phyloP scores from a whole-genome alignment of 2,113 vertebrate species.

The Gorsachius goisagi region DNA sequence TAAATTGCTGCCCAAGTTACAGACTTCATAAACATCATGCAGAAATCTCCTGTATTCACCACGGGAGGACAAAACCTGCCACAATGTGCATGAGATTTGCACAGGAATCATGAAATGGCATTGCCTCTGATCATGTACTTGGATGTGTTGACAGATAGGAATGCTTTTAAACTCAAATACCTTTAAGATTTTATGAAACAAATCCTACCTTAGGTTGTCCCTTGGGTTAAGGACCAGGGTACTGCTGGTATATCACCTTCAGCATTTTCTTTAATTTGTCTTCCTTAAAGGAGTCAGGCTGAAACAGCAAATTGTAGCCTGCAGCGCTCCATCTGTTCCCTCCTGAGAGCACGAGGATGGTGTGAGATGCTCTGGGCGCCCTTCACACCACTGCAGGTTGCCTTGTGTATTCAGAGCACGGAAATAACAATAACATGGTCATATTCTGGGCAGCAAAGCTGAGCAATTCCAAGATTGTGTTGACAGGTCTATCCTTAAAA shows the following conservation, averaged over 20 bases:
- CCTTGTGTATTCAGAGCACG: not conserved
- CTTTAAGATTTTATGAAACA: not conserved
- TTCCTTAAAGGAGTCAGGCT: not conserved
- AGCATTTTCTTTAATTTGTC: not conserved
- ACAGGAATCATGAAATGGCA: not conserved
- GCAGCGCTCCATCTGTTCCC: constrained; percentile 22
- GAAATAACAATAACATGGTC: not conserved
- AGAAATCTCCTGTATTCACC: not conserved
- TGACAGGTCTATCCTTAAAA: constrained; percentile 3
- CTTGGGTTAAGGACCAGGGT: not conserved
- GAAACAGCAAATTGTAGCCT: not conserved
- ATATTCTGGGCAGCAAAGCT: not conserved
- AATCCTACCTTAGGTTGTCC: not conserved
- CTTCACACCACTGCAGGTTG: not conserved
- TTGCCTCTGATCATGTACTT: not conserved
- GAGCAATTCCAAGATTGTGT: not conserved
- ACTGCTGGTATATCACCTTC: not conserved
- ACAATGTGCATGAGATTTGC: not conserved
- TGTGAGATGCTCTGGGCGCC: not conserved
- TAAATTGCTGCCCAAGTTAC: not conserved
- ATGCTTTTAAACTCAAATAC: constrained; percentile 9
- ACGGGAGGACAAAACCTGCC: not conserved
- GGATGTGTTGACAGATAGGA: not conserved
- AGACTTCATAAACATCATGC: not conserved
- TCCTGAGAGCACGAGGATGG: not conserved